Conservation (phyloP, 2,888 invertebrate species). For the Lasioglossum malachurum region DNA sequence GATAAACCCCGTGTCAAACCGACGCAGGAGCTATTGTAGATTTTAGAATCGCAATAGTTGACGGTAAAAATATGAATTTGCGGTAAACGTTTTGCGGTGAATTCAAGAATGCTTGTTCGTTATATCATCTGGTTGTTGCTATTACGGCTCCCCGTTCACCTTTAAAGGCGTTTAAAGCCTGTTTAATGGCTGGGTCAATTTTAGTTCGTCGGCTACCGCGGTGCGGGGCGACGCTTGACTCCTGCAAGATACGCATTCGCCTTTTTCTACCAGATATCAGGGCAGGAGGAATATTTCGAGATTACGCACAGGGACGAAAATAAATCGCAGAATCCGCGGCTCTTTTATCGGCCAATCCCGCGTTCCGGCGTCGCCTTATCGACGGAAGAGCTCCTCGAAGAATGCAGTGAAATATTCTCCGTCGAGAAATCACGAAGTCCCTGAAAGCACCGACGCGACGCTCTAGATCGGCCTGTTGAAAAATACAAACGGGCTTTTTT, state of each 20-base stretch:
- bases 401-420: conserved; percentile 23
- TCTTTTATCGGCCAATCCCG: conserved; percentile 52
- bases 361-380: conserved; percentile 37
- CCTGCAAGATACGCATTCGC: conserved; percentile 27
- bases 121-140: neutral
- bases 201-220: conserved; percentile 24
- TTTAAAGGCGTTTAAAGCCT: conserved; percentile 1
- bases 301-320: conserved; percentile 66
- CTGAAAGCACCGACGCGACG: neutral
- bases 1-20: neutral
- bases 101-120: neutral
- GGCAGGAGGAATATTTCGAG: conserved; percentile 65
- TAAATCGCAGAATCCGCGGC: conserved; percentile 56
- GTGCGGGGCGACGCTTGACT: conserved; percentile 26
- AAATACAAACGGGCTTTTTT: conserved; percentile 18
- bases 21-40: neutral
- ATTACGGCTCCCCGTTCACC: neutral
- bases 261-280: conserved; percentile 46
- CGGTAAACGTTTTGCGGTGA: neutral
- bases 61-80: neutral
- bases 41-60: neutral
- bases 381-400: neutral
- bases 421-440: neutral
- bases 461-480: neutral
- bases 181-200: conserved; percentile 21